Evolutionary conservation across 1,140 invertebrate species (phyloP), one percentile per base, ranked within the genome.

Genomic region (Spodoptera frugiperda): DNA sequence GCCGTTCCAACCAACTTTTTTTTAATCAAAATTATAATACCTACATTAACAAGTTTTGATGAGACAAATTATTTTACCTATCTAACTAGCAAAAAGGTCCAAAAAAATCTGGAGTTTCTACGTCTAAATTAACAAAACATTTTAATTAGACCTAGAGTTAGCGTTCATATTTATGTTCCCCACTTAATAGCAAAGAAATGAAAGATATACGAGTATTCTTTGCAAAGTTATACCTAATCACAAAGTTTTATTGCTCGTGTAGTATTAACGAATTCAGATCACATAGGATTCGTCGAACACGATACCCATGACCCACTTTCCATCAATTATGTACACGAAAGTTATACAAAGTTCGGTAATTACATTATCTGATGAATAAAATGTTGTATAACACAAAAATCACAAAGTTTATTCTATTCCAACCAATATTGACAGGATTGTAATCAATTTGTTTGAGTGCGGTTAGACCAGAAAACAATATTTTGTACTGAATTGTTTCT

Each of bases 271-370:
- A 53, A 63, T 75, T 75, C 61, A 75, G 46, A 75, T 75, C 72
- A 76, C 73, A 76, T 44, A 65, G 73, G 57, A 46, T 48, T 67
- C 49, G 51, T 30, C 48, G 49, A 54, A 67, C n/a, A 39, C 30
- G 19, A 59, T 10, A 48, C n/a, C 33, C 54, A 57, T 65, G 73
- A 65, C 73, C 73, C 14, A 55, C 25, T 55, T 76, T 55, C 61
- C 33, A 44, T 65, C 59, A 54, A 67, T 76, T 76, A 76, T 65
- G 61, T 67, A 54, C 71, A 61, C 55, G 53, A 30, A 73, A 61
- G 44, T 59, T 48, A 30, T 48, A 71, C 44, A 63, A 74, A 74
- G 30, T 76, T 76, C 59, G 12, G 49, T 76, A 76, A 76, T 76
- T 54, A 76, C 46, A 33, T 54, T 76, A 65, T 67, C 70, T 73